Base-by-base conservation (phyloP, 2,113 vertebrate genomes). In the Forbesichthys papilliferus region DNA sequence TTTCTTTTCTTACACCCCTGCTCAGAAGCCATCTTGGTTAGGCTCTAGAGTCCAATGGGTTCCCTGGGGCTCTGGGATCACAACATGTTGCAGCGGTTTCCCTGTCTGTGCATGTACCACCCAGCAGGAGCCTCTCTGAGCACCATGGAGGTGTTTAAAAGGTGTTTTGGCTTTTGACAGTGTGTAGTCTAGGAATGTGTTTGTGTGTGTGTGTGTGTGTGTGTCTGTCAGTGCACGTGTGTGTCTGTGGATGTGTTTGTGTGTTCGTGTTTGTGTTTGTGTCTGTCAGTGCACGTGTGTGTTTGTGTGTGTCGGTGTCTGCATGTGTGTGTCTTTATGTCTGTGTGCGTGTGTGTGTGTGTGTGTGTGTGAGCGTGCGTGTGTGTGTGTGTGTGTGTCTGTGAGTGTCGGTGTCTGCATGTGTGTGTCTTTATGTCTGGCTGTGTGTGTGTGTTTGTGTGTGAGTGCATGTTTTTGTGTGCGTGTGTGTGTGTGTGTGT, bases 211-310 rank as follows among this genome's bases (percentile, higher is more conserved):
- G 20, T 20, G 20, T 20, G 20, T 20, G 1, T 20, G 20, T 47
- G 16, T 42, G 55, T 36, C 3, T 63, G 60, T 69, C 27, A 27
- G 36, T 58, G 66, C 48, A 10, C 16, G 16, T 55, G 68, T 54
- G 68, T 52, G 33, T 53, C 51, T 53, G 51, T 11, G 12, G 3
- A 11, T 73, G 48, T 61, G 8, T 27, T 9, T 42, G 36, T 42
- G 36, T 42, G 5, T 53, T 13, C 14, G 51, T 13, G 11, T 53
- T 1, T 53, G 51, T 53, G 8, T 53, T 20, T 20, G 20, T 42
- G 36, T 53, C 9, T 53, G 51, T 10, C 1, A 13, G 51, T 53
- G 51, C 5, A 6, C n/a, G 11, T 53, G 51, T 53, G 51, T 13
- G 11, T 53, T 3, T 53, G 51, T 53, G 8, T 53, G 11, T 53